Evolutionary conservation across 2,113 vertebrate genomes (phyloP).

Genomic region (Lagenorhynchus albirostris): DNA sequence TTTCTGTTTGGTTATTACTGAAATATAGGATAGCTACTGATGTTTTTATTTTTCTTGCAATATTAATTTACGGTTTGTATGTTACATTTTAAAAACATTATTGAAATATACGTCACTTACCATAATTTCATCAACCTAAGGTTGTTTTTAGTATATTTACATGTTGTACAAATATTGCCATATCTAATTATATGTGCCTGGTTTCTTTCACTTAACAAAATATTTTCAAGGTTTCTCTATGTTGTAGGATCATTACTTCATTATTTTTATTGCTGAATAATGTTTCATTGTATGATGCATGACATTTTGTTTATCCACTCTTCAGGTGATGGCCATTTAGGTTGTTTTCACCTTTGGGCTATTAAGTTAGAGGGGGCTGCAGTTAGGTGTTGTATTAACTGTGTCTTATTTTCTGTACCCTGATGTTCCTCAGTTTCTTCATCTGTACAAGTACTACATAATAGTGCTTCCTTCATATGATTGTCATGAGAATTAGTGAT

Average conservation of each 20-base stretch:
- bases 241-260: background rate
- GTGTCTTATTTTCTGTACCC: background rate
- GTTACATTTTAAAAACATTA: background rate
- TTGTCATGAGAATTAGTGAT: background rate
- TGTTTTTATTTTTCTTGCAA: background rate
- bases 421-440: background rate
- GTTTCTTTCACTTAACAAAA: background rate
- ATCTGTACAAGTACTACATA: background rate
- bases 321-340: background rate
- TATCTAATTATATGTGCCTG: background rate
- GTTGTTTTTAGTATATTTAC: background rate
- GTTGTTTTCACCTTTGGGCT: background rate
- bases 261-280: background rate
- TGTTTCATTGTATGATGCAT: background rate
- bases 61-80: background rate
- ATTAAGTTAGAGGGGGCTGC: background rate
- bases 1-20: background rate
- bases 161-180: background rate
- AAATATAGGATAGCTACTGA: background rate
- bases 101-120: background rate
- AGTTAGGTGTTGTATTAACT: background rate
- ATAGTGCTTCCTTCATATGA: background rate
- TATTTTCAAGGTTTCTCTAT: background rate
- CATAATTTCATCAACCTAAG: background rate
- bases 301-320: background rate